Conservation (phyloP, 2,113 vertebrate genomes). For the Calyptomena viridis region DNA sequence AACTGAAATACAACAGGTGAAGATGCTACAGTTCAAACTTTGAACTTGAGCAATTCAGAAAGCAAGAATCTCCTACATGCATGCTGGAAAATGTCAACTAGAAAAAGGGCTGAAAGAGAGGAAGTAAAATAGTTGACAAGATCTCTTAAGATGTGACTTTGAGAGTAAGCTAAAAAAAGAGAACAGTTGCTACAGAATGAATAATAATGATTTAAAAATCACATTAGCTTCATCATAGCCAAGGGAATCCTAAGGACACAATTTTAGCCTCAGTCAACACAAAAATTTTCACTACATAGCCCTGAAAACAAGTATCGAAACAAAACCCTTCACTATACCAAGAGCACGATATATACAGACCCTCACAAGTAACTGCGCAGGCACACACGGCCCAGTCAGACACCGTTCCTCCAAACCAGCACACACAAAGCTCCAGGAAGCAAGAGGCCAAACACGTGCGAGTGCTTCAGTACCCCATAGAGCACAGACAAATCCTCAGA, state of each 20-base stretch:
- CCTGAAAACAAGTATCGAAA: not conserved
- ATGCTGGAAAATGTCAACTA: rapidly evolving
- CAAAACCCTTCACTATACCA: rapidly evolving
- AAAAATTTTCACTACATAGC: not conserved
- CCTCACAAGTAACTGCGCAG: rapidly evolving
- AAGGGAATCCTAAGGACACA: not conserved
- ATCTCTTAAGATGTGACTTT: not conserved
- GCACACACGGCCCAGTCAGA: rapidly evolving
- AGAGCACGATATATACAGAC: rapidly evolving
- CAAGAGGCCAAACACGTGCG: rapidly evolving
- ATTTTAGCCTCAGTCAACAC: rapidly evolving
- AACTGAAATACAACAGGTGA: not conserved
- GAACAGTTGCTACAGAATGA: rapidly evolving
- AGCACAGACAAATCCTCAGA: rapidly evolving
- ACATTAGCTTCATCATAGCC: not conserved
- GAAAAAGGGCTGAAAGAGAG: not conserved
- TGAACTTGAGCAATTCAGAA: not conserved
- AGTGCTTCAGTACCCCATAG: rapidly evolving
- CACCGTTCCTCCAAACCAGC: rapidly evolving
- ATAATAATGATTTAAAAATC: rapidly evolving
- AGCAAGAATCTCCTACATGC: not conserved
- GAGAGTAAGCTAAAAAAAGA: not conserved
- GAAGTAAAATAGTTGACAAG: rapidly evolving
- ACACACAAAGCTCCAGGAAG: not conserved
- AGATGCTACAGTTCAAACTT: not conserved